Conservation (phyloP, 2,113 vertebrate species). For the Ranitomeya imitator region DNA sequence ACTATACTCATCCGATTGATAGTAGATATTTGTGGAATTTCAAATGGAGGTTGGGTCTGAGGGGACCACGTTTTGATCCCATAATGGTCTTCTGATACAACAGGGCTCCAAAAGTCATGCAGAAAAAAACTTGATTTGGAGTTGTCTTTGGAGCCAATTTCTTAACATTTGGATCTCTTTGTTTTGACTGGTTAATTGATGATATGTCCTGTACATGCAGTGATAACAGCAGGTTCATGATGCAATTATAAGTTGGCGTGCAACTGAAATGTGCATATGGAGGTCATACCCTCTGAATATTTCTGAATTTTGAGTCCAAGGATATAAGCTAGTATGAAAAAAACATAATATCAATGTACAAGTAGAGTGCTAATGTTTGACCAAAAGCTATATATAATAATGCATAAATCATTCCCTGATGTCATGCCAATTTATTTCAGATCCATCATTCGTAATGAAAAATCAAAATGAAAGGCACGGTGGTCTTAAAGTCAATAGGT, state of each 20-base stretch:
- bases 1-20: too few species aligned
- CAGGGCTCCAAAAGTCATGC: background rate
- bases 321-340: background rate
- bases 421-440: conserved; percentile 37
- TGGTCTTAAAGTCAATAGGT: conserved; percentile 48
- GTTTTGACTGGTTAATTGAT: background rate
- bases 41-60: background rate
- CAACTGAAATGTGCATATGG: background rate
- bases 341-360: background rate
- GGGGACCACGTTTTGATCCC: too few species aligned
- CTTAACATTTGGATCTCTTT: background rate
- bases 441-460: conserved; percentile 18
- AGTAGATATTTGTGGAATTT: background rate
- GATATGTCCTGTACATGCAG: background rate
- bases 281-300: background rate
- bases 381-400: background rate
- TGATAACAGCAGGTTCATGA: background rate
- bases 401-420: background rate
- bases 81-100: background rate
- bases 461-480: conserved; percentile 23
- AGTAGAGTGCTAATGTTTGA: background rate
- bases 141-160: too few species aligned
- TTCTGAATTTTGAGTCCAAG: background rate
- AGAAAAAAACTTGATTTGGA: background rate
- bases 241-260: background rate